Evolutionary conservation across 2,113 vertebrate species (phyloP).

Genomic region (Corvus moneduloides): DNA sequence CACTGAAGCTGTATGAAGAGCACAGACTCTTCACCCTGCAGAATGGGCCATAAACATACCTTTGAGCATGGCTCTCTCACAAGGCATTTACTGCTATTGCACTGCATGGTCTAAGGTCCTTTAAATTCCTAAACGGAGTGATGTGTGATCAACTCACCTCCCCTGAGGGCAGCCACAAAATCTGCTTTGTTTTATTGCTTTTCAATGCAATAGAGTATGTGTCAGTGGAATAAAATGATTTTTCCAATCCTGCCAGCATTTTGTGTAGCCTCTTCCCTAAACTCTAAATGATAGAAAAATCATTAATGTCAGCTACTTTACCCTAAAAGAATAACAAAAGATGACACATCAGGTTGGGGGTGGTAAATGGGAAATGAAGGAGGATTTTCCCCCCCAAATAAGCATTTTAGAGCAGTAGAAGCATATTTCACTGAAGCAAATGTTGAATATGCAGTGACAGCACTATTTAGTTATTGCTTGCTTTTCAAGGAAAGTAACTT

Average conservation of each 20-base stretch:
- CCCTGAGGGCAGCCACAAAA: conserved; percentile 11
- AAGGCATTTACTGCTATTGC: background rate
- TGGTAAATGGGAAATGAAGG: background rate
- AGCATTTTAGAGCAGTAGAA: background rate
- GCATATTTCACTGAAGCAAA: background rate
- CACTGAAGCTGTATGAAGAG: background rate
- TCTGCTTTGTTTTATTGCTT: conserved; percentile 39
- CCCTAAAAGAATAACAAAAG: background rate
- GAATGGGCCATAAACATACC: background rate
- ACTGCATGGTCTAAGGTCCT: background rate
- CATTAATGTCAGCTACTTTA: background rate
- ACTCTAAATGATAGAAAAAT: conserved; percentile 32
- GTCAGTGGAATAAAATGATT: conserved; percentile 38
- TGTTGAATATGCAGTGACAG: background rate
- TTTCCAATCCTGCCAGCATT: conserved; percentile 37
- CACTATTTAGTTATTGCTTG: background rate
- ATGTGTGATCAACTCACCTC: background rate
- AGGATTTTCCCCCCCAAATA: background rate
- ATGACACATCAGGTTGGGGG: background rate
- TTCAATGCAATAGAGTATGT: conserved; percentile 18
- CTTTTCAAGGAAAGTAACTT: background rate
- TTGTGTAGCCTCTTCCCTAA: background rate
- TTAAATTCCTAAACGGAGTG: background rate
- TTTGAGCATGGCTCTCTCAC: background rate
- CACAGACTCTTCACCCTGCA: background rate